Percentiles rank a stretch among this genome's conserved stretches.
Conservation (phyloP, 2,113 vertebrate species). For the Megaceryle torquata region DNA sequence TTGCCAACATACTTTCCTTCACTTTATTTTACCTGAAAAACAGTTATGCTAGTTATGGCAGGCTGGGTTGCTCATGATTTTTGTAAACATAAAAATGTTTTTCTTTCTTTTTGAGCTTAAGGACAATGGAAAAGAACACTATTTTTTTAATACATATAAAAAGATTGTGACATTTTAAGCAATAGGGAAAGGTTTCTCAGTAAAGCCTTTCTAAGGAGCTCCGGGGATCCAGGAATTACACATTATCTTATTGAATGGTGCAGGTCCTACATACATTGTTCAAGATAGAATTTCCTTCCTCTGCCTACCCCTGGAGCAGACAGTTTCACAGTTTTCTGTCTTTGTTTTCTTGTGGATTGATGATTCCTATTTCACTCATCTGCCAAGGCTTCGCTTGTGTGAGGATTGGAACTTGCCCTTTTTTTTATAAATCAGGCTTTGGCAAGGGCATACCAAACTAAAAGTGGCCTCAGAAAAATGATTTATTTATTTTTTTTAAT, state of each 20-base stretch:
- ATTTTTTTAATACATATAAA: not conserved
- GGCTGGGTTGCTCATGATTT: not conserved
- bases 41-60: not conserved
- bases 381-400: not conserved
- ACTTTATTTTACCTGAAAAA: not conserved
- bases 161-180: constrained; percentile 14
- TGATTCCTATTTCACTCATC: not conserved
- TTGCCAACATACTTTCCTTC: not conserved
- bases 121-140: not conserved
- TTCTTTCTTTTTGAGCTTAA: not conserved
- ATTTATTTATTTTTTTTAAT: rapidly evolving
- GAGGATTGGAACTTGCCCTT: not conserved
- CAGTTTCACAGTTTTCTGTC: not conserved
- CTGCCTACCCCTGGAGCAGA: not conserved
- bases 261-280: not conserved
- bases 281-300: constrained; percentile 1
- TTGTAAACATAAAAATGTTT: not conserved
- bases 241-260: not conserved
- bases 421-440: not conserved
- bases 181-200: not conserved
- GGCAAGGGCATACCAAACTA: not conserved
- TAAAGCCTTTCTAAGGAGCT: not conserved
- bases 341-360: constrained; percentile 23
- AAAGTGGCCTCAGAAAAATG: not conserved
- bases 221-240: constrained; percentile 17